Conservation (phyloP, 2,888 invertebrate species). For the Leptopilina syphax region DNA sequence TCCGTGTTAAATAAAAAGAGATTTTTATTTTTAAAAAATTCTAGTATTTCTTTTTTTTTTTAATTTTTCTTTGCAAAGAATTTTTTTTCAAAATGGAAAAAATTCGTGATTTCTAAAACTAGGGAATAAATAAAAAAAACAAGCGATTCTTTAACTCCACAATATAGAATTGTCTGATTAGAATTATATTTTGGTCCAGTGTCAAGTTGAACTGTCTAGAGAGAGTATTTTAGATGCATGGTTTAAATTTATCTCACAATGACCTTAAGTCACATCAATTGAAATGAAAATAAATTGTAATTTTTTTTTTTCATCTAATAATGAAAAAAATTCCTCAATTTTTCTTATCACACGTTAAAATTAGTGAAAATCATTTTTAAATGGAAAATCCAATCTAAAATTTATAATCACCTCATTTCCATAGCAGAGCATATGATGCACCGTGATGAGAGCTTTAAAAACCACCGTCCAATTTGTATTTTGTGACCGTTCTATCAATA, state of each 20-base stretch:
- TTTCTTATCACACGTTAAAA: too few species aligned
- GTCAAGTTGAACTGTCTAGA: conserved; percentile 54
- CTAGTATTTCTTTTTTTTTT: too few species aligned
- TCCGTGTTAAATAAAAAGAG: too few species aligned
- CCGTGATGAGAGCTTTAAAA: conserved; percentile 97
- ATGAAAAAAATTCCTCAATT: background rate
- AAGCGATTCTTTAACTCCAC: background rate
- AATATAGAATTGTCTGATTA: conserved; percentile 15
- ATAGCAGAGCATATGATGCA: conserved; percentile 99
- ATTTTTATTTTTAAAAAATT: too few species aligned
- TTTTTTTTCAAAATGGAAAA: too few species aligned
- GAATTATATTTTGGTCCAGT: conserved; percentile 51
- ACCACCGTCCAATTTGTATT: conserved; percentile 99
- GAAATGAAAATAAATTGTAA: conserved; percentile 4
- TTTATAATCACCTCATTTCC: conserved; percentile 90
- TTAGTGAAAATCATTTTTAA: too few species aligned
- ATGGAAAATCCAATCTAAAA: too few species aligned
- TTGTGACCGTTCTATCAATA: conserved; percentile 98
- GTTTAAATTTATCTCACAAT: conserved; percentile 31
- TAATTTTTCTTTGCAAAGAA: too few species aligned
- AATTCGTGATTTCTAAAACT: background rate
- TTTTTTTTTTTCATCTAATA: background rate
- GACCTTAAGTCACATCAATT: conserved; percentile 25
- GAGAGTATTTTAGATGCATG: conserved; percentile 29
- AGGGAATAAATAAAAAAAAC: background rate